Evolutionary conservation across 1,140 invertebrate genomes (phyloP).

Genomic region (Parasteatoda tepidariorum): DNA sequence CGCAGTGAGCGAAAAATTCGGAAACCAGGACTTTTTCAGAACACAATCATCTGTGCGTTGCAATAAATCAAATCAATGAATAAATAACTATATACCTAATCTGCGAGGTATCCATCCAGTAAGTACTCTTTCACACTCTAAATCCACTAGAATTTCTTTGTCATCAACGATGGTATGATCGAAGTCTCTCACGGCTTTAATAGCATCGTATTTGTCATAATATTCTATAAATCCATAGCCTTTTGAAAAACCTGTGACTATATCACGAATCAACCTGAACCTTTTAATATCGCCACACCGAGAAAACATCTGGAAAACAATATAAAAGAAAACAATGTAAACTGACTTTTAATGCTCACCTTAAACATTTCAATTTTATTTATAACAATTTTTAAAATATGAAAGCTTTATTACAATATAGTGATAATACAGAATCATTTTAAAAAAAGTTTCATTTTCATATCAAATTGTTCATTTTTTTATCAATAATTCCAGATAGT

Average conservation of each 20-base stretch:
- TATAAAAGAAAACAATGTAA: background rate
- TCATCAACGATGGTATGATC: conserved; percentile 79
- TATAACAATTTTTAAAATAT: background rate
- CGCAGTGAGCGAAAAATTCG: too few relatives aligned
- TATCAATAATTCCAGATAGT: too few relatives aligned
- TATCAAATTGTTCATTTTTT: too few relatives aligned
- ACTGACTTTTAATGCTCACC: background rate
- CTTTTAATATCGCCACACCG: conserved; percentile 77
- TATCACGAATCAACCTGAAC: conserved; percentile 79
- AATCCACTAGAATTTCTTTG: conserved; percentile 72
- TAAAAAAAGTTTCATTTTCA: too few relatives aligned
- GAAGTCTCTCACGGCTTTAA: conserved; percentile 74
- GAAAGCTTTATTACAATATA: too few relatives aligned
- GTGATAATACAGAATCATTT: background rate
- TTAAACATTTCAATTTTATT: background rate
- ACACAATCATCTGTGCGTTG: too few relatives aligned
- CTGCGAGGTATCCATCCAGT: conserved; percentile 86
- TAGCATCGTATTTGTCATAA: conserved; percentile 74
- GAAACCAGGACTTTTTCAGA: too few relatives aligned
- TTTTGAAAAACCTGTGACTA: conserved; percentile 84
- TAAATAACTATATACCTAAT: conserved; percentile 75
- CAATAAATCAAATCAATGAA: too few relatives aligned
- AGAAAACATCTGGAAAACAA: conserved; percentile 73
- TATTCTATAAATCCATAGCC: conserved; percentile 90
- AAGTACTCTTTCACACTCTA: conserved; percentile 72